Evolutionary conservation across 1,140 invertebrate genomes (phyloP).

Genomic region (Halictus rubicundus): DNA sequence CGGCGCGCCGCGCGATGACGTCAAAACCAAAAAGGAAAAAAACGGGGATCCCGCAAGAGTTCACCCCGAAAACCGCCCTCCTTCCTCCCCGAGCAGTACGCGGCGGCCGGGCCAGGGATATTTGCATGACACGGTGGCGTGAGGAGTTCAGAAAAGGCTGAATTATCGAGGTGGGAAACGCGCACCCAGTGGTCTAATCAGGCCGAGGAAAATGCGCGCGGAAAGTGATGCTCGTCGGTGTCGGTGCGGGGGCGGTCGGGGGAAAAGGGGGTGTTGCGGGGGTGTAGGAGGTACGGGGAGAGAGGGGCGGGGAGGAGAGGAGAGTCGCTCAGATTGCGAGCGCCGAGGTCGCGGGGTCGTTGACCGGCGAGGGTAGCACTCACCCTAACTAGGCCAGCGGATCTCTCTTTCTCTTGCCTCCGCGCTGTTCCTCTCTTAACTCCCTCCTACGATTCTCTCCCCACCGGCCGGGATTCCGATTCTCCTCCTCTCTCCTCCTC

Average conservation of each 20-base stretch:
- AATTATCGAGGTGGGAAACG: slow-evolving; percentile 51
- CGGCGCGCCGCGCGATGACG: not conserved
- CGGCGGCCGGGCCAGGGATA: too few relatives aligned
- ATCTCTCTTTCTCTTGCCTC: slow-evolving; percentile 62
- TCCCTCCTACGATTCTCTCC: slow-evolving; percentile 40
- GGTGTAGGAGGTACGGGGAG: not conserved
- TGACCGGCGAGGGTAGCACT: slow-evolving; percentile 77
- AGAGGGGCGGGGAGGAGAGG: slow-evolving; percentile 10
- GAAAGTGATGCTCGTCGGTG: slow-evolving; percentile 45
- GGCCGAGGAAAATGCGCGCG: slow-evolving; percentile 69
- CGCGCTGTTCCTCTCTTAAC: slow-evolving; percentile 47
- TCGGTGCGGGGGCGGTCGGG: not conserved
- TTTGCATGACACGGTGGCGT: slow-evolving; percentile 1
- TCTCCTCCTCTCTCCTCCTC: slow-evolving; percentile 17
- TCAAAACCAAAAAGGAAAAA: not conserved
- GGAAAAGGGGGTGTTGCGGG: not conserved
- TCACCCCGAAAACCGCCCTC: not conserved
- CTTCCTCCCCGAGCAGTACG: too few relatives aligned
- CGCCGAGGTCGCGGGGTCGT: slow-evolving; percentile 78
- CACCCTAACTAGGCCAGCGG: slow-evolving; percentile 76
- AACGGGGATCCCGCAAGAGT: not conserved
- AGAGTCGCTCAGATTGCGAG: slow-evolving; percentile 63
- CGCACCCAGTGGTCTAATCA: slow-evolving; percentile 67
- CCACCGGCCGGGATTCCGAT: not conserved
- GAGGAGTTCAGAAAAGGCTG: slow-evolving; percentile 22